Base-by-base conservation (phyloP, 2,888 invertebrate species). In the Eurytoma californica region DNA sequence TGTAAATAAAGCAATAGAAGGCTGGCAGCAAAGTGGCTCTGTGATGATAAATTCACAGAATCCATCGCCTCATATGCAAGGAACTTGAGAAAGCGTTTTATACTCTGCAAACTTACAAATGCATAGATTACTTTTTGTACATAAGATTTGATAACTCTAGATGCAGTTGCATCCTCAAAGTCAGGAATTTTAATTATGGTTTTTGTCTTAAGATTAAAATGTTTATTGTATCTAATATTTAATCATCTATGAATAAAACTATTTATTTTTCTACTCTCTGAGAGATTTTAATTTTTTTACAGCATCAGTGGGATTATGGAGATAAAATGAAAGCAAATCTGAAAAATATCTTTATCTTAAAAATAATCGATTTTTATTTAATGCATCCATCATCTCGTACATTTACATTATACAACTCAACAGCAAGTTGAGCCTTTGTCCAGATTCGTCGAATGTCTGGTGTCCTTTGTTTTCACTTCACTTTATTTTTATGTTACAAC, bases 1-100 rank as follows among this genome's bases (percentile, higher is more conserved):
- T 80, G 96, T 95, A 0, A 96, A 95, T 87, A 96, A 97, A 90
- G 95, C 96, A 0, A 95, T 97, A 7, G 96, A 97, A 85, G 92
- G 95, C 84, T 96, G 97, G 95, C 96, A 96, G 87, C 94, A 95
- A 87, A 94, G 95, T 88, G 96, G 96, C 77, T 94, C 92, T 80
- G 91, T 91, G 28, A 87, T 92, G 80, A 83, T 84, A 55, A 86
- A 86, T 82, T 85, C 86, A 39, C 86, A 87, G 79, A 88, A 83
- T 83, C 85, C 82, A 53, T 77, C 82, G 53, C 84, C 79, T 76
- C 67, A 80, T 67, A 49, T 77, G 28, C 77, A 80, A 39, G 79
- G 65, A 60, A 53, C 72, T 58, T 80, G 67, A 82, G 67, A 78
- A 69, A 77, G 16, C 61, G 24, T 79, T 79, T 81, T 78, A 75